phyloP scores from a whole-genome alignment of 1,140 invertebrate genomes.

The Heliothis virescens region DNA sequence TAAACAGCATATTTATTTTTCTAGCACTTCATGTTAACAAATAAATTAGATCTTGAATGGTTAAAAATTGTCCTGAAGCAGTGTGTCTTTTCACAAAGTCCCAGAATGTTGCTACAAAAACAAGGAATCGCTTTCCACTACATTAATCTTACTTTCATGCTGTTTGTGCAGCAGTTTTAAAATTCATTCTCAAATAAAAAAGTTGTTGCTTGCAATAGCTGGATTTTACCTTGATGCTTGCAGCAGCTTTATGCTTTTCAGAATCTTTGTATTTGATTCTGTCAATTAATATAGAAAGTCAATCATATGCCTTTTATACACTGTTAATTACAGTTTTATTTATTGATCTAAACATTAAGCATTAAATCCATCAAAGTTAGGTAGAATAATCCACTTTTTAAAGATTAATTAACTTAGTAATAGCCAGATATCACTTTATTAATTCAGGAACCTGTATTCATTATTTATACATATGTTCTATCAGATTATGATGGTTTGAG shows the following conservation, averaged over 20 bases:
- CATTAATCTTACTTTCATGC: conserved; percentile 25
- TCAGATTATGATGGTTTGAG: neutral
- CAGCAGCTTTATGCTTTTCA: neutral
- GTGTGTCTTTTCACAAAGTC: conserved; percentile 3
- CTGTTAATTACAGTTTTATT: too few species aligned
- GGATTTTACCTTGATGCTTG: neutral
- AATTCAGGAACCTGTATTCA: neutral
- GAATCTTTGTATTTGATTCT: too few species aligned
- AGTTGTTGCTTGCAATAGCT: neutral
- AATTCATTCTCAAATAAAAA: neutral
- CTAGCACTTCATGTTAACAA: too few species aligned
- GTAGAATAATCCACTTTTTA: neutral
- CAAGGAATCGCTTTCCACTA: conserved; percentile 33
- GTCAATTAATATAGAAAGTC: too few species aligned
- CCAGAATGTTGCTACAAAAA: conserved; percentile 3
- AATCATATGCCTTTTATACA: too few species aligned
- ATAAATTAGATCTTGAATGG: too few species aligned
- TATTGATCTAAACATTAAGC: neutral
- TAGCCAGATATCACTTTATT: neutral
- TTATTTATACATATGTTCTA: neutral
- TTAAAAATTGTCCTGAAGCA: too few species aligned
- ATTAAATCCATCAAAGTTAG: conserved; percentile 1
- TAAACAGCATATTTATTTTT: too few species aligned
- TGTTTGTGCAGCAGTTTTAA: neutral
- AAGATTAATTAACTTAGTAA: neutral